phyloP scores from a whole-genome alignment of 30 jellyfish, hydroid and myxozoan genomes.

The Cassiopea andromeda region DNA sequence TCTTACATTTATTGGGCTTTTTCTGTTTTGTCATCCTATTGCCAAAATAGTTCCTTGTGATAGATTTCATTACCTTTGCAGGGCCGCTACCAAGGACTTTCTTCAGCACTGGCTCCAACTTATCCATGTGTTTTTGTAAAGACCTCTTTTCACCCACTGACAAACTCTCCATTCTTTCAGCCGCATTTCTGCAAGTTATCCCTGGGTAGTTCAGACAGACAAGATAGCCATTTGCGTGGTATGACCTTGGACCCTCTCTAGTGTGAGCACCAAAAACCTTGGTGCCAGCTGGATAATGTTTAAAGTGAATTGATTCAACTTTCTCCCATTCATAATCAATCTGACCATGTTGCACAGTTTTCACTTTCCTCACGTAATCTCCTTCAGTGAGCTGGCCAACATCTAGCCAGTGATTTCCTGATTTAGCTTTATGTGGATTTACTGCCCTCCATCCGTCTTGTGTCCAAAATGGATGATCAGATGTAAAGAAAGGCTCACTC shows the following conservation, averaged over 20 bases:
- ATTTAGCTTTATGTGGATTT: constrained; percentile 34
- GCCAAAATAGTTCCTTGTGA: constrained; percentile 8
- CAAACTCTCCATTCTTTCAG: constrained; percentile 40
- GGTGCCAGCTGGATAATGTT: constrained; percentile 45
- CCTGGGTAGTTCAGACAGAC: constrained; percentile 57
- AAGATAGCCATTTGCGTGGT: constrained; percentile 59
- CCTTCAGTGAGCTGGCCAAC: constrained; percentile 59
- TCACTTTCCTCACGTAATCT: constrained; percentile 41
- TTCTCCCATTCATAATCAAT: constrained; percentile 47
- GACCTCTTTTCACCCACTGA: neutral
- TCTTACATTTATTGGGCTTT: neutral
- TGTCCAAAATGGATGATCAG: constrained; percentile 71
- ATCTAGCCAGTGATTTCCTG: constrained; percentile 49
- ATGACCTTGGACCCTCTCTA: constrained; percentile 69
- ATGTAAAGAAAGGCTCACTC: constrained; percentile 32
- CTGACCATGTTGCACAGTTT: neutral
- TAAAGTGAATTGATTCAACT: neutral
- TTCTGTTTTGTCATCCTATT: neutral
- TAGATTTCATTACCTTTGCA: constrained; percentile 46
- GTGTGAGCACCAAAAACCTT: constrained; percentile 43
- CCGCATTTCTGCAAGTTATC: constrained; percentile 24
- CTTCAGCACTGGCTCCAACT: constrained; percentile 17
- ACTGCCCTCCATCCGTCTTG: constrained; percentile 77
- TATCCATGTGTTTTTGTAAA: constrained; percentile 12
- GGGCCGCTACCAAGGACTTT: constrained; percentile 40